A percentile compares a stretch with the other conserved stretches of the same genome.
These are phyloP conservation scores for Sardina pilchardus DNA, from an alignment of 2,113 vertebrate species.

Conservation along the genomic window DNA sequence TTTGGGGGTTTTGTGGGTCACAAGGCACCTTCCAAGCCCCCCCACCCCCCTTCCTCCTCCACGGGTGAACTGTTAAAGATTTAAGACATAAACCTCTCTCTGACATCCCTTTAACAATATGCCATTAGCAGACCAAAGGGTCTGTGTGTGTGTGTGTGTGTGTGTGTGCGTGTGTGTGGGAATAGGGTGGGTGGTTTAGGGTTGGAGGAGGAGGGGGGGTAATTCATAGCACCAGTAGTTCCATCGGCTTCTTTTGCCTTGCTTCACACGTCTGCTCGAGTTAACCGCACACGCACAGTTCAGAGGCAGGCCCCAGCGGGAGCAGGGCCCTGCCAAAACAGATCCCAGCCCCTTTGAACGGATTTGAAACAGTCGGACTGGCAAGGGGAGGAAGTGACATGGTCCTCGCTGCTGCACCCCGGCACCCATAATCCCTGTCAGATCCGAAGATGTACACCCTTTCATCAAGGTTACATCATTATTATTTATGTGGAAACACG, in stretches of 20 bases:
- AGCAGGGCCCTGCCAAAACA: conserved; percentile 43
- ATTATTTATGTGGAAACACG: conserved; percentile 37
- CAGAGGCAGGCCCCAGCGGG: conserved; percentile 60
- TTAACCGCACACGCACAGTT: conserved; percentile 58
- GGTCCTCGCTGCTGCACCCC: conserved; percentile 52
- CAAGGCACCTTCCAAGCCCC: background rate
- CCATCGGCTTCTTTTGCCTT: conserved; percentile 48
- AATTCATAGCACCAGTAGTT: conserved; percentile 12
- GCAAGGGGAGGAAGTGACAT: conserved; percentile 57
- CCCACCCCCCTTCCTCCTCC: background rate
- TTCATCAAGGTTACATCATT: conserved; percentile 50
- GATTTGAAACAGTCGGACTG: conserved; percentile 65
- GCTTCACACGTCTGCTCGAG: conserved; percentile 60
- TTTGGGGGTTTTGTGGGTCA: conserved; percentile 14
- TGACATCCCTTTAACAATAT: conserved; percentile 30
- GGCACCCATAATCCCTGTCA: conserved; percentile 62
- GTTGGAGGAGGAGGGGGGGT: background rate
- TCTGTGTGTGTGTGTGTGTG: background rate
- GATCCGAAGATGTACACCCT: conserved; percentile 55
- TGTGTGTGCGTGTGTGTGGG: background rate
- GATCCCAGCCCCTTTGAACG: conserved; percentile 59
- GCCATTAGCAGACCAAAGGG: conserved; percentile 51
- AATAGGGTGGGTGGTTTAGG: background rate
- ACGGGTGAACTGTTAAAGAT: background rate
- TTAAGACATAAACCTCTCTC: conserved; percentile 40